Evolutionary conservation across 2,797 vertebrate genomes (phyloP).

Genomic region (Cyprinodon diabolis): DNA sequence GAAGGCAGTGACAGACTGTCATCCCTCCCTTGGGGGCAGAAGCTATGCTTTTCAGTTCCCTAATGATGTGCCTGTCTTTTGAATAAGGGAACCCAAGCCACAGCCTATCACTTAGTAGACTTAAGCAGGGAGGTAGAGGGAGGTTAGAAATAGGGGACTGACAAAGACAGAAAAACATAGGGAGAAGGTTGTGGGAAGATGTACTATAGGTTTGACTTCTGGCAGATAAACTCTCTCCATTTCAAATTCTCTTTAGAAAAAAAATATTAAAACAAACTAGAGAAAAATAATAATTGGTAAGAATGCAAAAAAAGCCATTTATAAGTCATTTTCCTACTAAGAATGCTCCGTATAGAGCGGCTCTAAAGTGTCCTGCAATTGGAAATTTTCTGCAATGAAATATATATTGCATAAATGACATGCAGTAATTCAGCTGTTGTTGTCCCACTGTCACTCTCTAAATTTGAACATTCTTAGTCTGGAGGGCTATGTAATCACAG

Average conservation of each 20-base stretch:
- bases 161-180: slow-evolving; percentile 53
- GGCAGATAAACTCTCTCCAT: slow-evolving; percentile 67
- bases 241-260: slow-evolving; percentile 28
- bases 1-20: slow-evolving; percentile 79
- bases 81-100: slow-evolving; percentile 75
- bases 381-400: slow-evolving; percentile 39
- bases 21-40: slow-evolving; percentile 79
- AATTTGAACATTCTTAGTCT: slow-evolving; percentile 72
- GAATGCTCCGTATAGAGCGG: slow-evolving; percentile 21
- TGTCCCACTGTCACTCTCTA: slow-evolving; percentile 66
- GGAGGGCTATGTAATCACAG: slow-evolving; percentile 68
- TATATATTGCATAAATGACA: slow-evolving; percentile 61
- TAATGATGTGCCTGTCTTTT: slow-evolving; percentile 84
- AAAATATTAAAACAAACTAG: slow-evolving; percentile 25
- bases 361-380: slow-evolving; percentile 39
- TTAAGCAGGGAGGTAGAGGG: slow-evolving; percentile 67
- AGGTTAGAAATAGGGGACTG: slow-evolving; percentile 50
- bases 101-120: slow-evolving; percentile 80
- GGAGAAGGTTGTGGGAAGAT: slow-evolving; percentile 56
- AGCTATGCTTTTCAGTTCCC: slow-evolving; percentile 74
- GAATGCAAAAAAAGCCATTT: slow-evolving; percentile 1
- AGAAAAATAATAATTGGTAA: slow-evolving; percentile 7
- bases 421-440: slow-evolving; percentile 71
- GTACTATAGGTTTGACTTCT: slow-evolving; percentile 38
- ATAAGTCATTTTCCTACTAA: slow-evolving; percentile 15